These are phyloP conservation scores for Hormaphis cornu DNA, from an alignment of 1,140 invertebrate genomes.

Conservation along the genomic window DNA sequence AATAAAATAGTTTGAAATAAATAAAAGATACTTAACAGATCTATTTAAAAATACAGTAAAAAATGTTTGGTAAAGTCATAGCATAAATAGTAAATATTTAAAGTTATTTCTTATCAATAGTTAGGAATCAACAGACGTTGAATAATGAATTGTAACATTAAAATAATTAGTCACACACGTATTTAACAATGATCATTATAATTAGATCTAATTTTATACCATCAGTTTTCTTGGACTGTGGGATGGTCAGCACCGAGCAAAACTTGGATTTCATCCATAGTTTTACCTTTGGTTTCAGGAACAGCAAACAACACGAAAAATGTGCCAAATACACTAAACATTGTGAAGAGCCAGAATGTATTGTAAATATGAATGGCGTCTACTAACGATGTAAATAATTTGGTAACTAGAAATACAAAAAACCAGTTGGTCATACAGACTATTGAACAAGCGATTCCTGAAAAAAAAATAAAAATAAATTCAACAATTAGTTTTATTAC, in stretches of 20 bases:
- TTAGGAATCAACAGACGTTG: too few species aligned
- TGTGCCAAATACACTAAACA: slow-evolving; percentile 56
- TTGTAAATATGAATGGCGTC: slow-evolving; percentile 49
- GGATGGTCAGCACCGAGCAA: slow-evolving; percentile 44
- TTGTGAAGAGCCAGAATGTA: slow-evolving; percentile 73
- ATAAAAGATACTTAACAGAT: too few species aligned
- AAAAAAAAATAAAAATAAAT: slow-evolving; percentile 44
- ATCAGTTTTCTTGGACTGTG: not conserved
- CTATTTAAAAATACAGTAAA: too few species aligned
- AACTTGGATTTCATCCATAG: slow-evolving; percentile 68
- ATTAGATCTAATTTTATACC: not conserved
- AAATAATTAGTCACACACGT: too few species aligned
- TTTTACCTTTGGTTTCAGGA: slow-evolving; percentile 85
- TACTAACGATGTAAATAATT: slow-evolving; percentile 58
- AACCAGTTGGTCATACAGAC: slow-evolving; percentile 69
- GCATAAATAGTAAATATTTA: too few species aligned
- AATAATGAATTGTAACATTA: too few species aligned
- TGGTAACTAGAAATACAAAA: slow-evolving; percentile 70
- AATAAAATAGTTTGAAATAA: too few species aligned
- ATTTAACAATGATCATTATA: too few species aligned
- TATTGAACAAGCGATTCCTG: slow-evolving; percentile 50
- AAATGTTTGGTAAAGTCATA: too few species aligned
- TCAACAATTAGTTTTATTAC: not conserved
- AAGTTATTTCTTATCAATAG: too few species aligned
- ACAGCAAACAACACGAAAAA: slow-evolving; percentile 68